Percentiles rank a stretch among this genome's conserved stretches.
phyloP scores from a whole-genome alignment of 2,113 vertebrate genomes.

The Phyllostomus hastatus region DNA sequence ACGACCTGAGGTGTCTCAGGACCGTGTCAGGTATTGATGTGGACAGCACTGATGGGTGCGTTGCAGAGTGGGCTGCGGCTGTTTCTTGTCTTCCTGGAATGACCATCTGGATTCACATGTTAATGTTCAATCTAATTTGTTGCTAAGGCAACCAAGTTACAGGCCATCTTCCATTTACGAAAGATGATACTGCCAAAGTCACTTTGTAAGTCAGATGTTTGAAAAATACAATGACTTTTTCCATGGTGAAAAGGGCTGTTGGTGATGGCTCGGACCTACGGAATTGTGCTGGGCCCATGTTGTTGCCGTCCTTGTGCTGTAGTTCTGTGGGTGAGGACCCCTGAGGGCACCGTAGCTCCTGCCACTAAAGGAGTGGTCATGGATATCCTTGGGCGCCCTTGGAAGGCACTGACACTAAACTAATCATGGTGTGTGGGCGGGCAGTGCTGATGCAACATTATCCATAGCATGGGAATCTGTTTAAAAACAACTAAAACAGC shows the following conservation, averaged over 20 bases:
- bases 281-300: conserved; percentile 42
- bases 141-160: conserved; percentile 69
- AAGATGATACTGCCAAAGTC: conserved; percentile 65
- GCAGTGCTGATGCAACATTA: neutral
- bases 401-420: neutral
- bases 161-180: conserved; percentile 60
- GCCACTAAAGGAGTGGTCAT: neutral
- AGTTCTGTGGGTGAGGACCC: neutral
- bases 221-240: conserved; percentile 51
- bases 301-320: neutral
- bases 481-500: conserved; percentile 5
- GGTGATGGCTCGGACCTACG: conserved; percentile 10
- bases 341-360: neutral
- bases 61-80: conserved; percentile 18
- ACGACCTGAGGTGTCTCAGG: neutral
- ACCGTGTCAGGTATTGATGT: neutral
- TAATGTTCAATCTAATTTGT: conserved; percentile 68
- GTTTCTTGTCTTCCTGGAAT: conserved; percentile 57
- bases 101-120: conserved; percentile 68
- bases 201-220: conserved; percentile 57
- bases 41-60: neutral
- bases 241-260: conserved; percentile 44
- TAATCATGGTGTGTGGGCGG: neutral
- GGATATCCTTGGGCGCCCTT: neutral
- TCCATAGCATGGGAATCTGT: neutral